Base-by-base conservation (phyloP, 2,113 vertebrate species). In the Brachypodius melanocephalos region DNA sequence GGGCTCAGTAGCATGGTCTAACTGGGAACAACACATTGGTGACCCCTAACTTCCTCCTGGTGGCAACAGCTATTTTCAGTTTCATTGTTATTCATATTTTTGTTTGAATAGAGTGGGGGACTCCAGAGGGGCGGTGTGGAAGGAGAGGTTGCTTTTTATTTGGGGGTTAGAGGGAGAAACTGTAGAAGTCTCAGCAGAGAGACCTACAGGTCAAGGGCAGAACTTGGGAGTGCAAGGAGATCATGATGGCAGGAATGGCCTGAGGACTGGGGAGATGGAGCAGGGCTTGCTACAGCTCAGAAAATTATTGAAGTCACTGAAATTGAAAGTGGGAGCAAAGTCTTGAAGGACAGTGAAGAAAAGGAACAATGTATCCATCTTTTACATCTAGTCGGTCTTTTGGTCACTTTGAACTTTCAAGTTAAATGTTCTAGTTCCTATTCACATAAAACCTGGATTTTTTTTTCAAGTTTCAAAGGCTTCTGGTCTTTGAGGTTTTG, bases 21-120 rank as follows among this genome's bases (percentile, higher is more conserved):
- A 46, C n/a, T 1, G 3, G 26, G 8, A 43, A 3, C 7, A 17
- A 21, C 12, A 12, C 4, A 2, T 0, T 19, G 12, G 14, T 29
- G 31, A n/a, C 18, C n/a, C 61, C 3, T 10, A 34, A 25, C 4
- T 78, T 85, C 36, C 34, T 75, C 20, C 40, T 54, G 14, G 12
- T 32, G 51, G 14, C 11, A 66, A 42, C 21, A 3, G 1, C 20
- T 51, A 3, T 46, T 14, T 46, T 72, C 51, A 11, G 34, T 78
- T 58, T 58, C 6, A 3, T 8, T 62, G 25, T 16, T 85, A 14
- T 25, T 66, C 1, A 14, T 22, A 32, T 43, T 46, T 68, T 65
- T 68, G 5, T 76, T 84, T 69, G 32, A 94, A 49, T 9, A 42
- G 13, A 45, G 7, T 8, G 5, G 14, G 42, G 38, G 10, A 45